Evolutionary conservation across 92 coral and sea anemone species (phyloP).

Genomic region (Virgularia gustaviana): DNA sequence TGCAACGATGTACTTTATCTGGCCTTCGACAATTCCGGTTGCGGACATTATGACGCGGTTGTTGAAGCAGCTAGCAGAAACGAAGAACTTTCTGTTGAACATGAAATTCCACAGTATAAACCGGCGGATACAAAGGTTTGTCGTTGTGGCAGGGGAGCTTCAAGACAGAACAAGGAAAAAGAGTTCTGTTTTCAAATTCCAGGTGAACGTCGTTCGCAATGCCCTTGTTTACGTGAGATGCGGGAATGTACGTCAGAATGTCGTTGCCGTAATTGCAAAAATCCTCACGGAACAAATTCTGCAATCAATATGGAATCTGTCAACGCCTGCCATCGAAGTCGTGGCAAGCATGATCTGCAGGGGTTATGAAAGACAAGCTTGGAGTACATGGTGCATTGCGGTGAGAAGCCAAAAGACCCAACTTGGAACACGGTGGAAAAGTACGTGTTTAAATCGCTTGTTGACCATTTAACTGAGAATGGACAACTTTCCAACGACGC

Average conservation of each 20-base stretch:
- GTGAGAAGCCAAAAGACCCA: slow-evolving; percentile 20
- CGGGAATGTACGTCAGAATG: background rate
- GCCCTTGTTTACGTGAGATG: slow-evolving; percentile 11
- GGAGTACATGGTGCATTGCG: background rate
- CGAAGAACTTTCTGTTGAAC: background rate
- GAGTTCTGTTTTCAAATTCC: slow-evolving; percentile 12
- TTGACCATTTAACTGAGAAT: slow-evolving; percentile 1
- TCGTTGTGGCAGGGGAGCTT: background rate
- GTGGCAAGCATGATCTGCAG: slow-evolving; percentile 9
- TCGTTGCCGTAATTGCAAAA: slow-evolving; percentile 3
- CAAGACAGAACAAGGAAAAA: slow-evolving; percentile 2
- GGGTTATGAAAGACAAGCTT: slow-evolving; percentile 4
- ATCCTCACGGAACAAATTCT: background rate
- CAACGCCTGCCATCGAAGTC: background rate
- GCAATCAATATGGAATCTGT: background rate
- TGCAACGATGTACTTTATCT: background rate
- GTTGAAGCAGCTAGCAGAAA: background rate
- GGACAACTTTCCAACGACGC: background rate
- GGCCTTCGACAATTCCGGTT: slow-evolving; percentile 10
- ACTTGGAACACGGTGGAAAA: slow-evolving; percentile 11
- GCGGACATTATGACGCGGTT: slow-evolving; percentile 31
- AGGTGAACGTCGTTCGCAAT: slow-evolving; percentile 15
- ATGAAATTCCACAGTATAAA: no score
- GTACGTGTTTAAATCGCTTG: slow-evolving; percentile 5
- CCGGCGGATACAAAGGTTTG: background rate